These are phyloP conservation scores for Cottoperca gobio DNA, from an alignment of 2,797 vertebrate genomes.

Conservation along the genomic window DNA sequence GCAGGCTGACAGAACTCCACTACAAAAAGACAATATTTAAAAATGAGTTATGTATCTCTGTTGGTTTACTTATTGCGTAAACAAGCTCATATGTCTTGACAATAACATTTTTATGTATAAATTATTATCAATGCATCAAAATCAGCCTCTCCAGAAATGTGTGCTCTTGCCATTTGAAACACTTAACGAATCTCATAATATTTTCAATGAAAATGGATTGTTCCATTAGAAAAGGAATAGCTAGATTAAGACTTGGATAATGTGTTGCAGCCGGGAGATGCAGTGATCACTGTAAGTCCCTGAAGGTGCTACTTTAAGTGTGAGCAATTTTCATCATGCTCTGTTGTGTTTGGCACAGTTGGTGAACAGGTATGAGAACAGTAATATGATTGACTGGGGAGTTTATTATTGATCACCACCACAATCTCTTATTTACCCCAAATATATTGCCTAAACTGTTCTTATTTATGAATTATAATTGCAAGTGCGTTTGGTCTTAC, in stretches of 20 bases:
- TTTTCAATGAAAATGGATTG: not conserved
- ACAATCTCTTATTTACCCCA: not conserved
- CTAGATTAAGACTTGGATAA: not conserved
- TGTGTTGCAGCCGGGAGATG: not conserved
- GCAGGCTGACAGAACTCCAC: not conserved
- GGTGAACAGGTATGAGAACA: conserved; percentile 14
- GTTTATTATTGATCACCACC: not conserved
- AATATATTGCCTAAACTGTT: not conserved
- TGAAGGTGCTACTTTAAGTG: not conserved
- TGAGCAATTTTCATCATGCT: conserved; percentile 6
- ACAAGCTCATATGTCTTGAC: not conserved
- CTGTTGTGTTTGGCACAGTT: conserved; percentile 3
- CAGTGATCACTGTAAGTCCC: not conserved
- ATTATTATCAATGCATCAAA: not conserved
- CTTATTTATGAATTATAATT: not conserved
- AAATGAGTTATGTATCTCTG: not conserved
- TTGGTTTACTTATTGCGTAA: not conserved
- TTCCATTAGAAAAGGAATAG: not conserved
- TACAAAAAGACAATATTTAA: not conserved
- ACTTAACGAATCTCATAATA: not conserved
- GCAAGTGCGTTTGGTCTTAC: not conserved
- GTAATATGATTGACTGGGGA: conserved; percentile 1
- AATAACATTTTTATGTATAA: not conserved
- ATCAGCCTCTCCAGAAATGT: not conserved
- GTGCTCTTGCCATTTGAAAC: not conserved